Percentiles rank a stretch among this genome's conserved stretches.
These are phyloP conservation scores for Eristalis intricaria DNA, from an alignment of 2,888 invertebrate species.

Conservation along the genomic window DNA sequence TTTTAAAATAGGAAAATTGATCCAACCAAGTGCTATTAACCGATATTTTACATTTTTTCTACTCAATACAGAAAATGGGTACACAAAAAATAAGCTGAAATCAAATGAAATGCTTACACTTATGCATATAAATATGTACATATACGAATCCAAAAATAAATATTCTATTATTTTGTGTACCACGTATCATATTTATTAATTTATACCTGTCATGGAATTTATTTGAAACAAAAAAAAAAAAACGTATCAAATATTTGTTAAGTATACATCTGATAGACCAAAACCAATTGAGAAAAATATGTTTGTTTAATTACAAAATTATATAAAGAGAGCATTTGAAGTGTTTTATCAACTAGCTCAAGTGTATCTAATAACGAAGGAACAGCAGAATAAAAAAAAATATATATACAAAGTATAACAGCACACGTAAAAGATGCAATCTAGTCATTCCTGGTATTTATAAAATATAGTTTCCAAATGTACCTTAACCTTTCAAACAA, in stretches of 20 bases:
- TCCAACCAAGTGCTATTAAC: constrained; percentile 70
- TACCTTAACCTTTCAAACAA: constrained; percentile 66
- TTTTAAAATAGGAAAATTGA: constrained; percentile 41
- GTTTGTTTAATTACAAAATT: constrained; percentile 45
- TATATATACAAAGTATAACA: neutral
- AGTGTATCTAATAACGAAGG: neutral
- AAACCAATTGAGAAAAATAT: constrained; percentile 38
- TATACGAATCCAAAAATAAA: neutral
- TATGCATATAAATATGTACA: constrained; percentile 29
- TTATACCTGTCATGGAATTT: constrained; percentile 59
- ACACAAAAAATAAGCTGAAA: constrained; percentile 50
- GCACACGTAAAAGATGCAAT: constrained; percentile 43
- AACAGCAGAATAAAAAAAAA: neutral
- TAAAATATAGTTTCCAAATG: constrained; percentile 68
- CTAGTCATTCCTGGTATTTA: constrained; percentile 71
- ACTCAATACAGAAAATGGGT: constrained; percentile 37
- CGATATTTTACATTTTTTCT: constrained; percentile 55
- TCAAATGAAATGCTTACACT: constrained; percentile 54
- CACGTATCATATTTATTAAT: constrained; percentile 39
- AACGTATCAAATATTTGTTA: constrained; percentile 43
- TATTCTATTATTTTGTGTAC: constrained; percentile 43
- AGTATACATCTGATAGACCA: constrained; percentile 65
- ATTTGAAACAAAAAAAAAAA: constrained; percentile 32
- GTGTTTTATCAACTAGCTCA: neutral
- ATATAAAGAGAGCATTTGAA: neutral